Base-by-base conservation (phyloP, 1,140 invertebrate genomes). In the Uloborus diversus region DNA sequence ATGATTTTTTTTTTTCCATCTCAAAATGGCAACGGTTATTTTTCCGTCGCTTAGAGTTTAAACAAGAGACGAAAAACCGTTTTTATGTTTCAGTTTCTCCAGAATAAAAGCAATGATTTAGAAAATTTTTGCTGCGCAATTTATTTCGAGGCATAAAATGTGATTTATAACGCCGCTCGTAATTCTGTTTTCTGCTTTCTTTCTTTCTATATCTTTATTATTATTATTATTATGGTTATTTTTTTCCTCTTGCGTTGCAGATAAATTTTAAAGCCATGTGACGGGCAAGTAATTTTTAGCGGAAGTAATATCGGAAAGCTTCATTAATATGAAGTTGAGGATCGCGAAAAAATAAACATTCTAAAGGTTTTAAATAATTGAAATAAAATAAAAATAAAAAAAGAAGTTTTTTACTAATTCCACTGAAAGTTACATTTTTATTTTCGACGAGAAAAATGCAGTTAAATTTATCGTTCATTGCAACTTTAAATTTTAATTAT, bases 91-190 rank as follows among this genome's bases (percentile, higher is more conserved):
- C 69, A 25, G 32, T 59, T 71, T 59, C 69, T 42, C 42, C 37
- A n/a, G 53, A 23, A 33, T 71, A 59, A 71, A 71, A 71, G 68
- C 66, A 69, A 71, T 57, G 69, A 59, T 32, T 71, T 61, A 61
- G 69, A 61, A 42, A 71, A 71, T 71, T 71, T 71, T 71, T 59
- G 69, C 69, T 71, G 69, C 69, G 69, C 69, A 71, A 71, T 71
- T 71, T 71, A 71, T 71, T 71, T 59, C 59, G 53, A 32, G 59
- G 69, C 69, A 71, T 71, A 71, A 71, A 71, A 71, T 71, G 69
- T 71, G 69, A 71, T 71, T 71, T 71, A 71, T 71, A 71, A 71
- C 69, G 17, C 59, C 56, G 32, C 35, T 61, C 23, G 33, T 71
- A 59, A 56, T 51, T 69, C 66, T 33, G 49, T 69, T 69, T 69